These are phyloP conservation scores for Drosophila kepulauana DNA, from an alignment of 1,140 invertebrate genomes.

Conservation along the genomic window DNA sequence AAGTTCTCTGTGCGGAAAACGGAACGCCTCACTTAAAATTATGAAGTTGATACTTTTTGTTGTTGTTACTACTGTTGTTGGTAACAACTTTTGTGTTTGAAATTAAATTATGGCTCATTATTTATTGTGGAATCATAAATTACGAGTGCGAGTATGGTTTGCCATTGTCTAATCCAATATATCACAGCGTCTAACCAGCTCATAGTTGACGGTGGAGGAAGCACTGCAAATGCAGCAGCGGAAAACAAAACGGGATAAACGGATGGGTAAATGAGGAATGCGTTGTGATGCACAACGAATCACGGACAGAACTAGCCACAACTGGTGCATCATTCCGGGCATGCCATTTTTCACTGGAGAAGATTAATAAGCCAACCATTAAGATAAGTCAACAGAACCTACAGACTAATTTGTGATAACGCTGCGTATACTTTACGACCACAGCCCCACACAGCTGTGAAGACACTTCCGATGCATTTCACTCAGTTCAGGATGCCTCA, in stretches of 20 bases:
- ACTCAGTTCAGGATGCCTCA: background rate
- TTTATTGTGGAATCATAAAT: conserved; percentile 56
- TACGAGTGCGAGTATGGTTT: conserved; percentile 19
- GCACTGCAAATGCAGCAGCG: conserved; percentile 39
- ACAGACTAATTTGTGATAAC: conserved; percentile 20
- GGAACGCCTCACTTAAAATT: conserved; percentile 52
- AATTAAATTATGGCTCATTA: conserved; percentile 78
- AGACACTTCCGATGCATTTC: conserved; percentile 39
- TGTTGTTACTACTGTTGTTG: background rate
- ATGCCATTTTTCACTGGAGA: conserved; percentile 33
- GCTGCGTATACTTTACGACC: conserved; percentile 37
- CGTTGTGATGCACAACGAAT: conserved; percentile 17
- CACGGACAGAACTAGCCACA: conserved; percentile 5
- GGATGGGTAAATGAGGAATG: conserved; percentile 25
- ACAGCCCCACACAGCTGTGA: conserved; percentile 20
- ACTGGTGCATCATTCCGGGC: conserved; percentile 18
- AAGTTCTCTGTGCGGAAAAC: conserved; percentile 47
- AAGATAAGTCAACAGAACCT: conserved; percentile 33
- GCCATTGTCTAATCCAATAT: conserved; percentile 21
- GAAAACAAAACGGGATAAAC: conserved; percentile 30
- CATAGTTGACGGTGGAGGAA: conserved; percentile 3
- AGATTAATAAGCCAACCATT: conserved; percentile 49
- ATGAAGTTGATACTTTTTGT: conserved; percentile 60
- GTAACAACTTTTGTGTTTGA: conserved; percentile 61
- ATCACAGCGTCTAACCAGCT: conserved; percentile 1